Base-by-base conservation (phyloP, 1,140 invertebrate species). In the Caenorhabditis remanei region DNA sequence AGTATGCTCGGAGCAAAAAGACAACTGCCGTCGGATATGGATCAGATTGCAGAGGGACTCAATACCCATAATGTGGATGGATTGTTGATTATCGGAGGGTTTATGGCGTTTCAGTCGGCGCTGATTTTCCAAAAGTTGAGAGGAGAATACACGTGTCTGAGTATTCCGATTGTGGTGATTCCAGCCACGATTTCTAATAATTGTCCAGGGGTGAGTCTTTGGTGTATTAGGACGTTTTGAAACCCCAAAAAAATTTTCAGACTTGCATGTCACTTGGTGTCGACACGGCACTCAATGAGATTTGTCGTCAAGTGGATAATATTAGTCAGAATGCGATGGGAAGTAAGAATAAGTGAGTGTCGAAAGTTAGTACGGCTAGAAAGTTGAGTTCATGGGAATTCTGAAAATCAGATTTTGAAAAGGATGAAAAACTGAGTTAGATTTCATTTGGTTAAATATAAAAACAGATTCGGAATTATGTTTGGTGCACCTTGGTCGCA, bases 301-400 rank as follows among this genome's bases (percentile, higher is more conserved):
- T 79, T 24, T 79, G 71, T 32, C 71, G 71, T 50, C 71, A 79
- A 50, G 71, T 79, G 21, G 71, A 79, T 24, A 79, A 79, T 24
- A 79, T 79, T 46, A 79, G 71, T 79, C 71, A 79, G 46, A 79
- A 79, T 79, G 71, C 71, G n/a, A 79, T 48, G 46, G 71, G 71
- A 24, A 24, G 71, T 24, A 79, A 79, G 46, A 79, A 79, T 41
- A 79, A 79, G 71, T 79, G 13, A 79, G 43, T 71, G 50, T 19
- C 16, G 4, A n/a, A 21, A 21, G n/a, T n/a, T 58, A n/a, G 56
- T 32, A 32, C 32, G 2, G 32, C 32, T 32, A 32, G 32, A 2
- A 32, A 32, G 32, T 2, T 32, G 32, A 32, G 2, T 32, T 32
- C 32, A 32, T 32, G 32, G 32, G 32, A 32, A 32, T 32, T 32